A percentile compares a stretch with the other conserved stretches of the same genome.
phyloP scores from a whole-genome alignment of 2,797 vertebrate species.

The Tolypeutes matacus region DNA sequence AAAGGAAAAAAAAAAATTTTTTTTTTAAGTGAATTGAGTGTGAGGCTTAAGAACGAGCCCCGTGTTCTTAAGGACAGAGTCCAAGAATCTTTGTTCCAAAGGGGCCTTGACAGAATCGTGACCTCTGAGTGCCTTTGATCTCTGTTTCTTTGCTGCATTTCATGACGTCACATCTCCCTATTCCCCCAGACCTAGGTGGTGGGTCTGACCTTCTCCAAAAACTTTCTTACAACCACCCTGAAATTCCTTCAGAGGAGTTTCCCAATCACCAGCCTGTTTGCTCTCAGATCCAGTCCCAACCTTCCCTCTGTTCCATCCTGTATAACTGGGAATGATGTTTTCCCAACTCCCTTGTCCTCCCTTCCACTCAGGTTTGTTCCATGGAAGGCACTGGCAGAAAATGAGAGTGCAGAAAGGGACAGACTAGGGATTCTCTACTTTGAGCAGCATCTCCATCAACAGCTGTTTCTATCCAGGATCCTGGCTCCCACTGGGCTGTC shows the following conservation, averaged over 20 bases:
- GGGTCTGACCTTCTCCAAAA: not conserved
- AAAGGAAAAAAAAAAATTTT: not conserved
- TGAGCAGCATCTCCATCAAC: not conserved
- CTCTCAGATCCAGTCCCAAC: not conserved
- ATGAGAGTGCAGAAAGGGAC: not conserved
- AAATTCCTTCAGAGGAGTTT: not conserved
- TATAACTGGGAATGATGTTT: not conserved
- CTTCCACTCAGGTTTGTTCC: not conserved
- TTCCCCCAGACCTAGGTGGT: rapidly evolving
- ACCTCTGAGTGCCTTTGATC: not conserved
- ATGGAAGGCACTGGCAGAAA: not conserved
- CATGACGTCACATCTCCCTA: rapidly evolving
- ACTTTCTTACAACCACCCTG: not conserved
- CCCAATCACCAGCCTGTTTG: too few species aligned
- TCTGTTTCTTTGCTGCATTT: not conserved
- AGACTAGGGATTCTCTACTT: not conserved
- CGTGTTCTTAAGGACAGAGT: not conserved
- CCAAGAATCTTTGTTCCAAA: not conserved
- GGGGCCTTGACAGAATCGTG: too few species aligned
- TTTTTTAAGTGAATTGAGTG: not conserved
- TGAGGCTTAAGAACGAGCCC: not conserved
- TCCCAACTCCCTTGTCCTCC: not conserved
- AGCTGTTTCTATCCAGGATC: not conserved
- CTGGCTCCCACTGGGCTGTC: not conserved
- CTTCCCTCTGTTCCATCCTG: not conserved